These are phyloP conservation scores for Polylopha cassiicola DNA, from an alignment of 2,888 invertebrate genomes.

Conservation along the genomic window DNA sequence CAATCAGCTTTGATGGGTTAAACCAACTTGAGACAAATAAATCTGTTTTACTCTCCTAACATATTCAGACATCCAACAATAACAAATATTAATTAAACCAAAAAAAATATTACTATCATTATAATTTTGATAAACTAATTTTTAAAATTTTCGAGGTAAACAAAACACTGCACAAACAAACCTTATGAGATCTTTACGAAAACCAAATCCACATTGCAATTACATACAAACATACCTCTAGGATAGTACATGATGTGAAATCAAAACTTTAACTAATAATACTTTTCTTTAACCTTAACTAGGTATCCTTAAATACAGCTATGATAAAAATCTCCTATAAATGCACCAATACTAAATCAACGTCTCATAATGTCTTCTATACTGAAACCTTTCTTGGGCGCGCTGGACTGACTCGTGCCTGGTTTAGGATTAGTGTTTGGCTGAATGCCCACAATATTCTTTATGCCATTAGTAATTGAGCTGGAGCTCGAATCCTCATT, in stretches of 20 bases:
- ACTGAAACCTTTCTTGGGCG: slow-evolving; percentile 89
- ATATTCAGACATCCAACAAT: slow-evolving; percentile 41
- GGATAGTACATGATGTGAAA: slow-evolving; percentile 48
- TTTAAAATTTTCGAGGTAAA: slow-evolving; percentile 75
- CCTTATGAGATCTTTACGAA: slow-evolving; percentile 77
- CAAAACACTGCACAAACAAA: slow-evolving; percentile 78
- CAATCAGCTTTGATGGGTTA: slow-evolving; percentile 42
- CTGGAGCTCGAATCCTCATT: slow-evolving; percentile 50
- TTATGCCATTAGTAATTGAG: slow-evolving; percentile 67
- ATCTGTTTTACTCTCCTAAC: slow-evolving; percentile 37
- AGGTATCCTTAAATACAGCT: slow-evolving; percentile 32
- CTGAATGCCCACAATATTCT: slow-evolving; percentile 73
- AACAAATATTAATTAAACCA: slow-evolving; percentile 30
- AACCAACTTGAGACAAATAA: slow-evolving; percentile 36
- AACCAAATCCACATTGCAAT: slow-evolving; percentile 70
- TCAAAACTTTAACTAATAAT: slow-evolving; percentile 64
- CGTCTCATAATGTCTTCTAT: slow-evolving; percentile 95
- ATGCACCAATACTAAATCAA: slow-evolving; percentile 54
- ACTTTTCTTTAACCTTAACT: slow-evolving; percentile 52
- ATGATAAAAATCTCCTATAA: slow-evolving; percentile 30
- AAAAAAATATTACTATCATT: slow-evolving; percentile 15
- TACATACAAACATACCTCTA: slow-evolving; percentile 66
- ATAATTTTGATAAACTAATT: slow-evolving; percentile 40
- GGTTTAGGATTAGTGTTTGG: slow-evolving; percentile 68
- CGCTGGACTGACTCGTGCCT: slow-evolving; percentile 76